A percentile compares a stretch with the other conserved stretches of the same genome.
These are phyloP conservation scores for Hypomecis punctinalis DNA, from an alignment of 2,888 invertebrate genomes.

Conservation along the genomic window DNA sequence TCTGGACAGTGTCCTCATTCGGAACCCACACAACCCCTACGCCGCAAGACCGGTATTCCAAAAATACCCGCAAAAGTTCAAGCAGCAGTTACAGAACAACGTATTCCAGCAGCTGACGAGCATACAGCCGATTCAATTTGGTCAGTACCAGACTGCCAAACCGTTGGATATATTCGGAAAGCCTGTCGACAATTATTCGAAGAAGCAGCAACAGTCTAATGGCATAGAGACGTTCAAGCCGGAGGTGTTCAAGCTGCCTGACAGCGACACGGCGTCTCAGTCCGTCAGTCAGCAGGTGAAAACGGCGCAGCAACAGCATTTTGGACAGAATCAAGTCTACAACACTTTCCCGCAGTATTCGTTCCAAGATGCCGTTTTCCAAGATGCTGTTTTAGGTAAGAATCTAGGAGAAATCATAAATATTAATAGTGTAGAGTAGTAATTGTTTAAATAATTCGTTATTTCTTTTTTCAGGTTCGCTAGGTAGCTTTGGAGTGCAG, in stretches of 20 bases:
- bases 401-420: constrained; percentile 4
- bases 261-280: constrained; percentile 71
- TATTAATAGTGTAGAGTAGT: not conserved
- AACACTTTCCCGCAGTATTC: constrained; percentile 69
- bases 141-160: constrained; percentile 67
- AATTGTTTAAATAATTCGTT: not conserved
- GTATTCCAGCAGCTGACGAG: constrained; percentile 71
- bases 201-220: constrained; percentile 51
- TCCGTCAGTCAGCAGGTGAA: constrained; percentile 71
- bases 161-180: constrained; percentile 70
- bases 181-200: constrained; percentile 65
- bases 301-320: constrained; percentile 73
- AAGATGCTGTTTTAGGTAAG: constrained; percentile 76
- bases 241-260: constrained; percentile 73
- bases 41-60: constrained; percentile 67
- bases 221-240: constrained; percentile 72
- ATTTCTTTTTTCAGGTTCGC: constrained; percentile 77
- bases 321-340: constrained; percentile 53
- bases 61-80: constrained; percentile 71
- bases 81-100: constrained; percentile 67
- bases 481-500: constrained; percentile 85
- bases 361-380: constrained; percentile 70
- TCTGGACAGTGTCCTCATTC: constrained; percentile 67
- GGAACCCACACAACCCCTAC: constrained; percentile 74
- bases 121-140: constrained; percentile 73